Percentiles rank a stretch among this genome's conserved stretches.
Conservation (phyloP, 2,113 vertebrate genomes). For the Danionella cerebrum region DNA sequence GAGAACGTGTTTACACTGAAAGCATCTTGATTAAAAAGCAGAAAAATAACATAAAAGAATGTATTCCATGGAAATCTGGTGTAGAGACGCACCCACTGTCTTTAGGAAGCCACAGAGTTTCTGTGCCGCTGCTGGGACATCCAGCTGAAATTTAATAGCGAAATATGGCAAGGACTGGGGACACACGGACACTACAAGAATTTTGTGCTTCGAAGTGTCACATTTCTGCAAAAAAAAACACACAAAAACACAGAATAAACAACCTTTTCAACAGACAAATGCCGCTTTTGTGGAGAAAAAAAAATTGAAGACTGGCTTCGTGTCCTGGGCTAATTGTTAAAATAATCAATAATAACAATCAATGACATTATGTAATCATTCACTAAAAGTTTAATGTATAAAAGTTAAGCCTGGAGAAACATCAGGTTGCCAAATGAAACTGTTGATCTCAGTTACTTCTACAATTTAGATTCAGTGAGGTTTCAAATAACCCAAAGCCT, state of each 20-base stretch:
- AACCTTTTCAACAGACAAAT: background rate
- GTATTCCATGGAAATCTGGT: background rate
- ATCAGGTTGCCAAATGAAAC: too few species aligned
- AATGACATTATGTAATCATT: too few species aligned
- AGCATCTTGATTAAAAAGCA: background rate
- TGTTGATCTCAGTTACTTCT: too few species aligned
- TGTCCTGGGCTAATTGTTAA: too few species aligned
- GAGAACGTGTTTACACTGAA: background rate
- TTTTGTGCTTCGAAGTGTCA: conserved; percentile 61
- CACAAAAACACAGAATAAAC: background rate
- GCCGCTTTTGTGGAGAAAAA: too few species aligned
- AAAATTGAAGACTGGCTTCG: too few species aligned
- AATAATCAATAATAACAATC: too few species aligned
- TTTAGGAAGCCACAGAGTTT: conserved; percentile 91
- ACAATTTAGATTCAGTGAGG: too few species aligned
- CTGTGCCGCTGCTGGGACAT: conserved; percentile 74
- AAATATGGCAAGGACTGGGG: conserved; percentile 75
- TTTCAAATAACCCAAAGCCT: too few species aligned
- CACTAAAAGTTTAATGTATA: too few species aligned
- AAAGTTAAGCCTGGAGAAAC: too few species aligned
- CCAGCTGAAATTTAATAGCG: conserved; percentile 79
- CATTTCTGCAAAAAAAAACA: conserved; percentile 53
- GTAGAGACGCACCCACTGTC: conserved; percentile 72
- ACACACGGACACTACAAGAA: conserved; percentile 61
- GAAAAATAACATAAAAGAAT: background rate